These are phyloP conservation scores for Pollicipes pollicipes DNA, from an alignment of 1,140 invertebrate species.

Conservation along the genomic window DNA sequence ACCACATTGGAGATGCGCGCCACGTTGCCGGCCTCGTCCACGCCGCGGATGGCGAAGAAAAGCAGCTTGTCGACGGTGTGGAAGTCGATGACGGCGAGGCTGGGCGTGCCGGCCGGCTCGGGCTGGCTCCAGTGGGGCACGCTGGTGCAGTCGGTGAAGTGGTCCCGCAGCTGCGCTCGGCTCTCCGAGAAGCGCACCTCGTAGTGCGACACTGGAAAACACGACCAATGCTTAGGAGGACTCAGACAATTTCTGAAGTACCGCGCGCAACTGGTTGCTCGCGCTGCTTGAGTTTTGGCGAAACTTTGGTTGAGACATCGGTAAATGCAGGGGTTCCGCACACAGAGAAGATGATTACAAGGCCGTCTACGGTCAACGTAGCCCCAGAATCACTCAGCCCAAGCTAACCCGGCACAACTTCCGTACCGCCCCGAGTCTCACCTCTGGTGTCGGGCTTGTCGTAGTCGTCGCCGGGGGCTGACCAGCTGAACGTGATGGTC, in stretches of 20 bases:
- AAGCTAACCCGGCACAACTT: too few relatives aligned
- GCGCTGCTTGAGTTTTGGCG: too few relatives aligned
- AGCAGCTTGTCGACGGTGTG: background rate
- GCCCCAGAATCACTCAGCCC: too few relatives aligned
- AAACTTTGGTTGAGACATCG: too few relatives aligned
- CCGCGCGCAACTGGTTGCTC: too few relatives aligned
- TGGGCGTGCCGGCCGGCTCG: constrained; percentile 6
- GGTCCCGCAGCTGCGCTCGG: background rate
- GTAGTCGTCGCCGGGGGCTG: constrained; percentile 24
- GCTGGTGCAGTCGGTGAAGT: background rate
- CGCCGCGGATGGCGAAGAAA: constrained; percentile 1
- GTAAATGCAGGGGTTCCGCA: too few relatives aligned
- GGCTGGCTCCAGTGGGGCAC: constrained; percentile 11
- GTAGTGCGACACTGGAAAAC: background rate
- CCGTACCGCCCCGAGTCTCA: too few relatives aligned
- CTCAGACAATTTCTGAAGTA: too few relatives aligned
- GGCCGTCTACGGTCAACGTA: too few relatives aligned
- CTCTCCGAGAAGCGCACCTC: background rate
- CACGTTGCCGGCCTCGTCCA: background rate
- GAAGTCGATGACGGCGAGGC: constrained; percentile 3
- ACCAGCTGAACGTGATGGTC: constrained; percentile 22
- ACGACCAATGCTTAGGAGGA: too few relatives aligned
- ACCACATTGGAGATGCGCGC: background rate
- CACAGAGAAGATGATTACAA: too few relatives aligned
- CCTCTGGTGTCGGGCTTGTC: constrained; percentile 13